A percentile compares a stretch with the other conserved stretches of the same genome.
Conservation (phyloP, 2,888 invertebrate genomes). For the Blastobasis lacticolella region DNA sequence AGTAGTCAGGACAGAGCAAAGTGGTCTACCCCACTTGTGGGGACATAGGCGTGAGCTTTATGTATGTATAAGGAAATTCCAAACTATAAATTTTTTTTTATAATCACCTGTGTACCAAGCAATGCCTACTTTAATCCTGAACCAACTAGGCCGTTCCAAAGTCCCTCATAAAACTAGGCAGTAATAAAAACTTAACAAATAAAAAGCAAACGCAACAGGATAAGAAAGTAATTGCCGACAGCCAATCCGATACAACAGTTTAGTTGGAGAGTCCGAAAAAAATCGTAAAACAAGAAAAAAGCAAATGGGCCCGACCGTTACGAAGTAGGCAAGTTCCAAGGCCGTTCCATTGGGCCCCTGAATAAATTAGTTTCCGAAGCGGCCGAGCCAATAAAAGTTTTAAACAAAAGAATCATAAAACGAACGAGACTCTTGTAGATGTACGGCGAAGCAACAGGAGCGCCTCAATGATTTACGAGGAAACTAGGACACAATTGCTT, state of each 20-base stretch:
- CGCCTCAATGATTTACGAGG: constrained; percentile 63
- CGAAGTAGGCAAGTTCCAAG: constrained; percentile 56
- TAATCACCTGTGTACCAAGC: neutral
- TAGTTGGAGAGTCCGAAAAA: constrained; percentile 30
- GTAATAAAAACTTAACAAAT: no score
- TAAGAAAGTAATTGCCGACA: constrained; percentile 1
- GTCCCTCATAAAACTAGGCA: no score
- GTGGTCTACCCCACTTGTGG: no score
- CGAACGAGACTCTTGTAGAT: constrained; percentile 59
- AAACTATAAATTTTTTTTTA: constrained; percentile 15
- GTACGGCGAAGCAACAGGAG: constrained; percentile 59
- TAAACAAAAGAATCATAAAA: constrained; percentile 74
- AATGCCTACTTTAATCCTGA: neutral
- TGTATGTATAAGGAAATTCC: no score
- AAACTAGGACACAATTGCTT: constrained; percentile 57
- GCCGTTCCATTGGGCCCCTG: constrained; percentile 50
- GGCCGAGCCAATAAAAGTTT: constrained; percentile 69
- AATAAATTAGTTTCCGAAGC: constrained; percentile 71
- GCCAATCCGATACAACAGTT: constrained; percentile 18
- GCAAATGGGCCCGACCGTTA: constrained; percentile 40
- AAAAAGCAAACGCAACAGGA: neutral
- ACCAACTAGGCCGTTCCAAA: no score
- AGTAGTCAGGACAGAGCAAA: no score
- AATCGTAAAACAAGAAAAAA: constrained; percentile 48
- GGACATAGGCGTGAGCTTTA: no score